A percentile compares a stretch with the other conserved stretches of the same genome.
Evolutionary conservation across 2,797 vertebrate genomes (phyloP).

Genomic region (Lepilemur ruficaudatus): DNA sequence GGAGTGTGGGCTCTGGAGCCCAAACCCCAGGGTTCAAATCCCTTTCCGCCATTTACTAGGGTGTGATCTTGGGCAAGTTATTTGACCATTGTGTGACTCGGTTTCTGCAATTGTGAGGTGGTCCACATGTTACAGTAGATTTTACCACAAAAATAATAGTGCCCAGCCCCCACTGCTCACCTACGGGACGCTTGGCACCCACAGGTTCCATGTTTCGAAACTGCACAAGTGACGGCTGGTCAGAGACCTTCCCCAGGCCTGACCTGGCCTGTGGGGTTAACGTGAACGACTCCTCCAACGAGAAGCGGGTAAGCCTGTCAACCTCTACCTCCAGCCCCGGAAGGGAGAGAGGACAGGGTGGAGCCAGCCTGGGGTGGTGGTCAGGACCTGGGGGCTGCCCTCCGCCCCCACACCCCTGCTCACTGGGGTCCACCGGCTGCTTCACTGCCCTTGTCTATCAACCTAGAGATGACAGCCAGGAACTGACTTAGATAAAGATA

Average conservation of each 20-base stretch:
- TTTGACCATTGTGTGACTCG: background rate
- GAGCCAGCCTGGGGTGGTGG: background rate
- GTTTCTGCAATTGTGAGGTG: background rate
- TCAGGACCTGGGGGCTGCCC: background rate
- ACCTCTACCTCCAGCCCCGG: accelerated
- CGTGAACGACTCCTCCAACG: conserved; percentile 81
- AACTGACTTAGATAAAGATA: background rate
- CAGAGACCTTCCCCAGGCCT: conserved; percentile 85
- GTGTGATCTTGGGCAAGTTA: background rate
- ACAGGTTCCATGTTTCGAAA: conserved; percentile 90
- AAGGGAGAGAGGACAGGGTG: no score
- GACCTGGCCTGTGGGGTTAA: conserved; percentile 88
- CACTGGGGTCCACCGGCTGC: background rate
- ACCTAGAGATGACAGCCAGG: background rate
- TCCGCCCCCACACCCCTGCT: background rate
- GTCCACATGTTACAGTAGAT: background rate
- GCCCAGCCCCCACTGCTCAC: background rate
- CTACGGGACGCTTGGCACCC: background rate
- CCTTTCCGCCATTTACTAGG: background rate
- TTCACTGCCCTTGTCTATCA: background rate
- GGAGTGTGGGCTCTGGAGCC: no score
- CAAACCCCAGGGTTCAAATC: background rate
- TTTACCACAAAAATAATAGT: background rate
- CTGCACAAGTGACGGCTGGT: conserved; percentile 90
- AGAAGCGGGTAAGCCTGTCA: conserved; percentile 80